Evolutionary conservation across 2,113 vertebrate species (phyloP), one percentile per base, ranked within the genome.

Genomic region (Plotosus lineatus): DNA sequence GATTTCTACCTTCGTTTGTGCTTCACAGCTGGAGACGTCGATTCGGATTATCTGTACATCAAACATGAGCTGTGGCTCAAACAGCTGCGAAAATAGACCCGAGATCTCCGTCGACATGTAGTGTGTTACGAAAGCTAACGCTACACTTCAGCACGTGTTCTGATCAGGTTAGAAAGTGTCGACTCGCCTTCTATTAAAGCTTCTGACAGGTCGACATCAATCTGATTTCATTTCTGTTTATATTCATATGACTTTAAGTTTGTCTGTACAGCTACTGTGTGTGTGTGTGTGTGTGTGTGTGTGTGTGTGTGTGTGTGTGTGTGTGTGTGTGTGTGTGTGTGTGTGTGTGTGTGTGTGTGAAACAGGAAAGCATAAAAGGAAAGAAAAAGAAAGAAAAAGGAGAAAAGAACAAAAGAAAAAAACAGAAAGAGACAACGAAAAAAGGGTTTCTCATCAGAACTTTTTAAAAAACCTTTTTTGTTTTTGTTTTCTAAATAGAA

Each of bases 1-100:
- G 50, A 21, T 85, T 87, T 89, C 87, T 73, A 83, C 83, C 76
- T 86, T 83, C 79, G 82, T 85, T 88, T 85, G 78, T 83, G 78
- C 50, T 63, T 69, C 50, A 14, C 76, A 38, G 60, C 42, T 17
- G 31, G 36, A 65, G 38, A 79, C 51, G 77, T 69, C 77, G 15
- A 68, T 75, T 69, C 63, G 31, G 63, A 44, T 79, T 56, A 56
- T 69, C 50, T 42, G 61, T 68, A 31, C 4, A 17, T 44, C 51
- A 58, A n/a, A 72, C 5, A 15, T 40, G 12, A 14, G 8, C 33
- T 9, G 33, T 14, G 38, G 50, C 17, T 53, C 15, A n/a, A 44
- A 77, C 81, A 77, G 74, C 61, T 71, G 63, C 60, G 40, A 82
- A 68, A 77, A 82, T 44, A 82, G 31, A 60, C 46, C 4, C 4